Evolutionary conservation across 2,797 vertebrate genomes (phyloP).

Genomic region (Sternarchorhynchus goeldii): DNA sequence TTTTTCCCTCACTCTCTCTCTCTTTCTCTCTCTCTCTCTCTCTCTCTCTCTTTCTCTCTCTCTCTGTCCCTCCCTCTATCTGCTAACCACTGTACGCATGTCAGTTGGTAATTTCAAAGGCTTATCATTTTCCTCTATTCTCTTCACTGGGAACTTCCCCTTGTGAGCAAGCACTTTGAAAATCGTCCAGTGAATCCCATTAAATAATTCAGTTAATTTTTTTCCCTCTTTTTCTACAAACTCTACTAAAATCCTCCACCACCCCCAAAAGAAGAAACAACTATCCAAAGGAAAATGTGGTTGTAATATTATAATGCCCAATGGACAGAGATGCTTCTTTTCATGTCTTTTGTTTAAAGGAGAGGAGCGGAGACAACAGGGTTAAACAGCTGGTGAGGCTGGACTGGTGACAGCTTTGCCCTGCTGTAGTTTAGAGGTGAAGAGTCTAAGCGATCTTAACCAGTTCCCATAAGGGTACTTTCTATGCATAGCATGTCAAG

Average conservation of each 20-base stretch:
- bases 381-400: background rate
- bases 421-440: background rate
- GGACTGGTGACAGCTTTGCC: slow-evolving; percentile 44
- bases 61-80: slow-evolving; percentile 8
- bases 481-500: background rate
- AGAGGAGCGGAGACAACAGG: slow-evolving; percentile 35
- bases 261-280: too few species aligned
- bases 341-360: slow-evolving; percentile 45
- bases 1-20: background rate
- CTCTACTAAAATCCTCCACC: slow-evolving; percentile 43
- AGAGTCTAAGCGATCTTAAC: slow-evolving; percentile 2
- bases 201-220: slow-evolving; percentile 65
- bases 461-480: background rate
- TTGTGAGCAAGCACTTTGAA: slow-evolving; percentile 60
- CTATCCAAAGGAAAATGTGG: slow-evolving; percentile 64
- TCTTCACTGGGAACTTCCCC: slow-evolving; percentile 57
- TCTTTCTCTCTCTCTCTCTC: slow-evolving; percentile 50
- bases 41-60: background rate
- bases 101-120: slow-evolving; percentile 65
- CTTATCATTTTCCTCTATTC: slow-evolving; percentile 56
- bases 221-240: slow-evolving; percentile 54
- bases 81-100: slow-evolving; percentile 51
- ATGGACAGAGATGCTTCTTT: slow-evolving; percentile 49
- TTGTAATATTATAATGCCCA: slow-evolving; percentile 61
- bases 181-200: slow-evolving; percentile 62